Evolutionary conservation across 2,797 vertebrate species (phyloP), one percentile per base, ranked within the genome.

Genomic region (Meda fulgida): DNA sequence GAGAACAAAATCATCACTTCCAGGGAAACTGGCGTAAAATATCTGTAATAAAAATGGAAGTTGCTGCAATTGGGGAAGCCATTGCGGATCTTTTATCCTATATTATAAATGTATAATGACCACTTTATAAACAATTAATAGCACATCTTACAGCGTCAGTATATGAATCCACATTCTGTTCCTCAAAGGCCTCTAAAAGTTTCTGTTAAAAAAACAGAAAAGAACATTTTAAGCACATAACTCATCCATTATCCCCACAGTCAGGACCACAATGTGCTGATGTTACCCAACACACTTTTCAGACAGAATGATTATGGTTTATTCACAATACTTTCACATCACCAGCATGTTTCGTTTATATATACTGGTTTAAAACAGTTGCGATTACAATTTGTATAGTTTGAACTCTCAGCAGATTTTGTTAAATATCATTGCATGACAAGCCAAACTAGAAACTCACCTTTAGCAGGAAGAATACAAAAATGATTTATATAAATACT

Each of bases 151-250:
- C 97, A 23, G 96, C 92, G 23, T 98, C 97, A 1, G 97, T 99
- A 79, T 97, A 98, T 51, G 93, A 94, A 0, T 98, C 97, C 81
- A 97, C 89, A 0, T 98, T 98, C 93, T 98, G 97, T 81, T 99
- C 97, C 87, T 98, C 97, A 9, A 90, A 96, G 23, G 97, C 97
- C 23, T 98, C 97, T 77, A 98, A 90, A 88, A 99, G 93, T 93
- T 98, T 98, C 97, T 98, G 90, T 36, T 65, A 80, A 80, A 71
- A 9, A 43, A 18, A 46, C 40, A 83, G 60, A 31, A 29, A 16
- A 6, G 34, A 48, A 67, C 4, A 86, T 13, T 21, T 40, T 60
- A 31, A 66, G 26, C 46, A 83, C 43, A 23, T 6, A 38, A 71
- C 40, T 38, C 16, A 38, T 63, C 7, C 19, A 60, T 40, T 21